Conservation (phyloP, 1,140 invertebrate genomes). For the Drosophila pruinosa region DNA sequence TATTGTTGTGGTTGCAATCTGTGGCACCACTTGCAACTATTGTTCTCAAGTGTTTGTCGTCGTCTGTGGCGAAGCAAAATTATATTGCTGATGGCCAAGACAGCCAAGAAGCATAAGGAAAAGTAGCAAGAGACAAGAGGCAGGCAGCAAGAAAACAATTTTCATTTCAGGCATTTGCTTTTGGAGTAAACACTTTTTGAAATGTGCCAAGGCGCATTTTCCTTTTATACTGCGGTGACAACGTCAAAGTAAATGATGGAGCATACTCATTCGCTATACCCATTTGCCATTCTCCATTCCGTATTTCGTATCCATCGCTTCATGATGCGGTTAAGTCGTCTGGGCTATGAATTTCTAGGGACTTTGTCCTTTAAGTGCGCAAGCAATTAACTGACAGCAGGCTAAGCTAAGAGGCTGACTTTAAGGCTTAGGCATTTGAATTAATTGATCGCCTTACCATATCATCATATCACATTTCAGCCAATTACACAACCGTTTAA, state of each 20-base stretch:
- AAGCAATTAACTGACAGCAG: constrained; percentile 55
- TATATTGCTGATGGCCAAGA: constrained; percentile 63
- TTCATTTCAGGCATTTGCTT: constrained; percentile 65
- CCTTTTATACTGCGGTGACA: constrained; percentile 42
- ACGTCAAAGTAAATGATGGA: constrained; percentile 56
- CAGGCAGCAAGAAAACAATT: constrained; percentile 67
- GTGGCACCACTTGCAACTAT: constrained; percentile 31
- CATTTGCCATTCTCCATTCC: background rate
- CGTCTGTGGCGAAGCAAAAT: constrained; percentile 59
- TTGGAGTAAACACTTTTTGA: constrained; percentile 63
- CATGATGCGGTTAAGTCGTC: background rate
- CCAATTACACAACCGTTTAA: constrained; percentile 61
- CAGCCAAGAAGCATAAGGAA: constrained; percentile 33
- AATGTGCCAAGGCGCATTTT: constrained; percentile 41
- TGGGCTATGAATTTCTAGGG: constrained; percentile 9
- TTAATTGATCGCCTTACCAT: constrained; percentile 62
- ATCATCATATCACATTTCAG: constrained; percentile 69
- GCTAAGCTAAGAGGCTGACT: constrained; percentile 33
- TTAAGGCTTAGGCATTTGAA: constrained; percentile 57
- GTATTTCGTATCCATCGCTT: background rate
- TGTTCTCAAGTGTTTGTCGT: constrained; percentile 77
- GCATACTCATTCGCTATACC: background rate
- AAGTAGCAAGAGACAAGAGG: background rate
- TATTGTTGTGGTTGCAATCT: constrained; percentile 75
- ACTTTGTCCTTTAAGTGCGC: constrained; percentile 37